Evolutionary conservation across 1,140 invertebrate genomes (phyloP).

Genomic region (Neoseiulus cucumeris): DNA sequence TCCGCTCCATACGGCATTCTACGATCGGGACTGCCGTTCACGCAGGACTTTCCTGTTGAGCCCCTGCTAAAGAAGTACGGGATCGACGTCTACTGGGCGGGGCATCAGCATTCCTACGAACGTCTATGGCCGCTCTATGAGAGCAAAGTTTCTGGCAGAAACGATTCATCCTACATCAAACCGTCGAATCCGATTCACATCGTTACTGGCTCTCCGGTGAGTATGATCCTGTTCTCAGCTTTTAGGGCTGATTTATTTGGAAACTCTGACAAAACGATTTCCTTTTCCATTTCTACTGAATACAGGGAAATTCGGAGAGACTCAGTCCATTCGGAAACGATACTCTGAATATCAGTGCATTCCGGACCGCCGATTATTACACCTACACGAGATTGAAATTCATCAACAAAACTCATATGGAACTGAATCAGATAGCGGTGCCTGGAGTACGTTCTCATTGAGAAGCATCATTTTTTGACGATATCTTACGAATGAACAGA

Average conservation of each 20-base stretch:
- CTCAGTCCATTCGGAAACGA: constrained; percentile 32
- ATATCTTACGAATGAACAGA: background rate
- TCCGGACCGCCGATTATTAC: constrained; percentile 59
- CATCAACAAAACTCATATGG: constrained; percentile 60
- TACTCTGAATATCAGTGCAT: constrained; percentile 54
- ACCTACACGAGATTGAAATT: constrained; percentile 69
- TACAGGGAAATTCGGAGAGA: constrained; percentile 37
- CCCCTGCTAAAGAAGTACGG: constrained; percentile 62
- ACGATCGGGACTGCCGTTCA: constrained; percentile 19
- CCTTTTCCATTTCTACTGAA: too few species aligned
- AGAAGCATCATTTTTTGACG: background rate
- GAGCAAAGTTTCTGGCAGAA: constrained; percentile 46
- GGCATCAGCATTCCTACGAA: constrained; percentile 86
- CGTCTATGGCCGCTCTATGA: constrained; percentile 79
- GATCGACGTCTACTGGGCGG: constrained; percentile 79
- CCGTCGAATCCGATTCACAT: constrained; percentile 75
- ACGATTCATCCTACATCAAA: constrained; percentile 55
- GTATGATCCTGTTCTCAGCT: constrained; percentile 30
- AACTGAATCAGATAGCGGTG: constrained; percentile 74
- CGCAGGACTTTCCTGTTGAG: constrained; percentile 41
- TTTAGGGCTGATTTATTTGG: too few species aligned
- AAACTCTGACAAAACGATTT: too few species aligned
- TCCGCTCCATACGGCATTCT: background rate
- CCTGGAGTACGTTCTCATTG: constrained; percentile 24
- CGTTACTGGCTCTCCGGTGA: constrained; percentile 69